Evolutionary conservation across 30 jellyfish, hydroid and myxozoan genomes (phyloP).

Genomic region (Turritopsis dohrnii): DNA sequence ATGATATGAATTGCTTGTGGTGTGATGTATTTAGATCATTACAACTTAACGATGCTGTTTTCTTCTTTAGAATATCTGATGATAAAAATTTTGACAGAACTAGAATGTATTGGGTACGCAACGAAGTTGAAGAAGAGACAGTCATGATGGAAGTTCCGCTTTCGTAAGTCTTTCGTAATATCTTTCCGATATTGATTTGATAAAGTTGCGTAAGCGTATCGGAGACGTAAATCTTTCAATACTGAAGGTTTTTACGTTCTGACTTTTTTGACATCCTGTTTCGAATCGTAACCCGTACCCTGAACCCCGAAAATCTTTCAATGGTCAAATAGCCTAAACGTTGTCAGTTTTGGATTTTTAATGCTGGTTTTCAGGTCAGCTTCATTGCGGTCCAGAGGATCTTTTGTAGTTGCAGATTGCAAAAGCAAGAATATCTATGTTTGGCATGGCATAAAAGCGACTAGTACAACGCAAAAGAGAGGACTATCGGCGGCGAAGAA

Average conservation of each 20-base stretch:
- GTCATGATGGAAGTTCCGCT: constrained; percentile 75
- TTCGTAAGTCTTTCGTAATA: constrained; percentile 92
- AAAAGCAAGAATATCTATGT: constrained; percentile 45
- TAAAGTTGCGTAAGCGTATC: neutral
- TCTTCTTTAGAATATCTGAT: constrained; percentile 50
- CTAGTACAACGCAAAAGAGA: constrained; percentile 41
- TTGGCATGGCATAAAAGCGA: constrained; percentile 83
- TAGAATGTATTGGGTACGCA: constrained; percentile 78
- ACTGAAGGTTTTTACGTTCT: constrained; percentile 20
- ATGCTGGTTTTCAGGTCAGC: constrained; percentile 63
- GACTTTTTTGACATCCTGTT: too few species aligned
- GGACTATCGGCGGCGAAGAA: constrained; percentile 56
- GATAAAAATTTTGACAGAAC: constrained; percentile 43
- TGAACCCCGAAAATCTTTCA: too few species aligned
- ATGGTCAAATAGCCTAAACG: too few species aligned
- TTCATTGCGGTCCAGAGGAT: constrained; percentile 90
- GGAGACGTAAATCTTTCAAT: neutral
- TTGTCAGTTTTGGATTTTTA: too few species aligned
- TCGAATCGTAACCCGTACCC: too few species aligned
- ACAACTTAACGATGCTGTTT: neutral
- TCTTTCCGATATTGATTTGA: neutral
- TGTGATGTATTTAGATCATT: neutral
- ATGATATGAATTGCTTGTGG: too few species aligned
- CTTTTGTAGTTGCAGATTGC: constrained; percentile 55
- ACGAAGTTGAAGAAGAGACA: constrained; percentile 78